Percentiles rank a stretch among this genome's conserved stretches.
These are phyloP conservation scores for Coreius guichenoti DNA, from an alignment of 2,797 vertebrate species.

Conservation along the genomic window DNA sequence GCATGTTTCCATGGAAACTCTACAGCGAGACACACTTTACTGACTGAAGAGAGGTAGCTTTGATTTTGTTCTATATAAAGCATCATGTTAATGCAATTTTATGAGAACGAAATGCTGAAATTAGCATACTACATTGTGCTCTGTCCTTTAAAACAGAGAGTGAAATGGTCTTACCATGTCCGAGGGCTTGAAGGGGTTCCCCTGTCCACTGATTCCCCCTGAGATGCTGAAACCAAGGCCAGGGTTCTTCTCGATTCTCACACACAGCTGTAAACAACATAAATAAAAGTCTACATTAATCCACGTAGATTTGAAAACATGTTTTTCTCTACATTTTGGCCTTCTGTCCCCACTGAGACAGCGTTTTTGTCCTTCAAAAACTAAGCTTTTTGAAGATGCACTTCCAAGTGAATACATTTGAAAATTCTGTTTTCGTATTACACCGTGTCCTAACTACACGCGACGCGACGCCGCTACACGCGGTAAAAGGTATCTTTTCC, in stretches of 20 bases:
- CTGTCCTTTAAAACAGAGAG: slow-evolving; percentile 5
- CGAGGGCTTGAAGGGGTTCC: slow-evolving; percentile 99
- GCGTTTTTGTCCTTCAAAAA: not conserved
- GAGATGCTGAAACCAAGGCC: slow-evolving; percentile 99
- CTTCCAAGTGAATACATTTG: not conserved
- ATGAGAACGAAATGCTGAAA: slow-evolving; percentile 46
- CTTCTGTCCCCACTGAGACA: not conserved
- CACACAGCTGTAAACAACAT: slow-evolving; percentile 85
- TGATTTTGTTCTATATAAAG: slow-evolving; percentile 41
- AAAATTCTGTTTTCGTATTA: not conserved
- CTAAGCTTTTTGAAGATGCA: not conserved
- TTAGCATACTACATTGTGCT: slow-evolving; percentile 60
- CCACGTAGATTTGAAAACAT: not conserved
- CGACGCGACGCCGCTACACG: too few species aligned
- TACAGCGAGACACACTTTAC: slow-evolving; percentile 64
- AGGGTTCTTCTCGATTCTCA: slow-evolving; percentile 99
- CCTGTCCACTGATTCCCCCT: slow-evolving; percentile 98
- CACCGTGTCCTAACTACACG: too few species aligned
- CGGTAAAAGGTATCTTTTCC: too few species aligned
- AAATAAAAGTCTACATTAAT: not conserved
- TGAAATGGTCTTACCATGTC: slow-evolving; percentile 91
- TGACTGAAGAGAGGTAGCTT: slow-evolving; percentile 43
- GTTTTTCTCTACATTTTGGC: not conserved
- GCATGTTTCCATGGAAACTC: slow-evolving; percentile 80
- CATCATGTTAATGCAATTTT: slow-evolving; percentile 6